Evolutionary conservation across 1,140 invertebrate genomes (phyloP).

Genomic region (Cepaea nemoralis): DNA sequence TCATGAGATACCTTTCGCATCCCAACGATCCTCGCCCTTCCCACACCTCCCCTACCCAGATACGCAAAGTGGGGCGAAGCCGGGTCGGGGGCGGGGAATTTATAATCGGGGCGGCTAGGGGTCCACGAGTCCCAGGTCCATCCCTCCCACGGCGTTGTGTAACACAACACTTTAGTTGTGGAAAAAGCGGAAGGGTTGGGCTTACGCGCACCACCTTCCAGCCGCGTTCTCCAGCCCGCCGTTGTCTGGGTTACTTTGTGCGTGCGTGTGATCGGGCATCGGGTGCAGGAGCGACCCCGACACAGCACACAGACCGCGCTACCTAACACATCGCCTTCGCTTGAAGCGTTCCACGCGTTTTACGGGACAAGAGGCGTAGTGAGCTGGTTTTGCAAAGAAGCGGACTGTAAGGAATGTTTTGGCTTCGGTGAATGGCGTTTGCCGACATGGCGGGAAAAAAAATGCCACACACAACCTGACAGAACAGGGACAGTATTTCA

Average conservation of each 20-base stretch:
- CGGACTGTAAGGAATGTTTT: neutral
- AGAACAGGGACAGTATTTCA: too few relatives aligned
- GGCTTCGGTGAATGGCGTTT: neutral
- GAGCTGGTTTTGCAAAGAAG: neutral
- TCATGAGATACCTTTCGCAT: constrained; percentile 50
- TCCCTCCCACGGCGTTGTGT: neutral
- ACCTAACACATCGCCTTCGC: neutral
- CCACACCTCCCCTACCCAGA: constrained; percentile 45
- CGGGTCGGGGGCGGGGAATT: neutral
- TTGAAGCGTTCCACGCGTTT: neutral
- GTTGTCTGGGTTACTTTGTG: neutral
- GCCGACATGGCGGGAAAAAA: neutral
- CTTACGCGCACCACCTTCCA: neutral
- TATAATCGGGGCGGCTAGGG: too few relatives aligned
- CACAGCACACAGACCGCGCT: neutral
- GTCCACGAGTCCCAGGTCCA: neutral
- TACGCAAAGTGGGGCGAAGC: neutral
- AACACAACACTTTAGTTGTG: neutral
- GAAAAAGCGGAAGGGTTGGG: neutral
- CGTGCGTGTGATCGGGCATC: neutral
- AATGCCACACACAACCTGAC: neutral
- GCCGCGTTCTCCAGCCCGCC: neutral
- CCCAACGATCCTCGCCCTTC: constrained; percentile 57
- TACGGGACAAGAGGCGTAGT: neutral
- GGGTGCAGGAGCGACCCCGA: neutral